Conservation (phyloP, 1,140 invertebrate species). For the Sycophaga agraensis region DNA sequence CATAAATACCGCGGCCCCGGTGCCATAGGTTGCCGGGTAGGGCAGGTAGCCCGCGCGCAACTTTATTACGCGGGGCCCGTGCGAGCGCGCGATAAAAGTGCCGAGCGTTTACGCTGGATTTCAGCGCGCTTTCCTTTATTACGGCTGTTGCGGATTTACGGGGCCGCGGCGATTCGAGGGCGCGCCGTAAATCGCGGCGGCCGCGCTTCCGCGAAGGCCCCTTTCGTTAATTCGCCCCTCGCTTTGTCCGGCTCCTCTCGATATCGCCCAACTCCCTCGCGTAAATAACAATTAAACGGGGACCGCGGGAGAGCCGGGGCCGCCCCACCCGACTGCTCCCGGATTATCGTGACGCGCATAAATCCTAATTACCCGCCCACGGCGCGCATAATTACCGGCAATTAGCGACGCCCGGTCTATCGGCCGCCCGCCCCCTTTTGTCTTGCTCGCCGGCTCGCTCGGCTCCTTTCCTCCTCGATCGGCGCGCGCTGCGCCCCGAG, state of each 20-base stretch:
- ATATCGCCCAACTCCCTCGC: slow-evolving; percentile 45
- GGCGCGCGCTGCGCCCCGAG: too few species aligned
- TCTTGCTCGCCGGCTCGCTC: not conserved
- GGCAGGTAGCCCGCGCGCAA: slow-evolving; percentile 5
- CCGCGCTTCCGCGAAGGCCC: slow-evolving; percentile 24
- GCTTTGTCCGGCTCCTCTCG: slow-evolving; percentile 33
- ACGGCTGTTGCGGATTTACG: not conserved
- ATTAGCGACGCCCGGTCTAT: slow-evolving; percentile 37
- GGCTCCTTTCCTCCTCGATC: not conserved
- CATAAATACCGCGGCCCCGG: slow-evolving; percentile 6
- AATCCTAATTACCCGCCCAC: slow-evolving; percentile 50
- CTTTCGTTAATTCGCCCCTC: slow-evolving; percentile 2
- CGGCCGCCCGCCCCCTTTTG: not conserved
- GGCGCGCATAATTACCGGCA: slow-evolving; percentile 47
- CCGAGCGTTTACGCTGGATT: not conserved
- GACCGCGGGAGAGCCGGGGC: too few species aligned
- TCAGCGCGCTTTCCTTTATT: not conserved
- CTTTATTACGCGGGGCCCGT: slow-evolving; percentile 7
- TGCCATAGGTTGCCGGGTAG: not conserved
- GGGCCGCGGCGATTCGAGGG: not conserved
- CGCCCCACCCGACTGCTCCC: slow-evolving; percentile 27
- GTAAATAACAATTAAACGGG: slow-evolving; percentile 54
- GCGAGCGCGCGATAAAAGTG: not conserved
- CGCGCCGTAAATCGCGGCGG: not conserved
- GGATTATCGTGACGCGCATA: slow-evolving; percentile 47